A percentile compares a stretch with the other conserved stretches of the same genome.
Conservation (phyloP, 2,113 vertebrate species). For the Danio rerio region GRCz12tu NC_133191.1:16757001-16757500, state of each 20-base stretch:
- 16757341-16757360: too few relatives aligned
- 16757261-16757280: neutral
- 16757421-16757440: conserved; percentile 54
- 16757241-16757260: neutral
- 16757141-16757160: neutral
- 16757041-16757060: neutral
- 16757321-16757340: too few relatives aligned
- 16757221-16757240: neutral
- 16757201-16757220: neutral
- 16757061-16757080: neutral
- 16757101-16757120: neutral
- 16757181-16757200: neutral
- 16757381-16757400: too few relatives aligned
- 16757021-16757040: too few relatives aligned
- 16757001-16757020: too few relatives aligned
- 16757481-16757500: conserved; percentile 13
- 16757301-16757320: too few relatives aligned
- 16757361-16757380: too few relatives aligned
- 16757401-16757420: neutral
- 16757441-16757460: conserved; percentile 51
- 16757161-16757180: neutral
- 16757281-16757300: too few relatives aligned
- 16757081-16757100: neutral
- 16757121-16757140: neutral
- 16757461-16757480: conserved; percentile 55